Evolutionary conservation across 2,888 invertebrate genomes (phyloP).

Genomic region (Aspidapion aeneum): DNA sequence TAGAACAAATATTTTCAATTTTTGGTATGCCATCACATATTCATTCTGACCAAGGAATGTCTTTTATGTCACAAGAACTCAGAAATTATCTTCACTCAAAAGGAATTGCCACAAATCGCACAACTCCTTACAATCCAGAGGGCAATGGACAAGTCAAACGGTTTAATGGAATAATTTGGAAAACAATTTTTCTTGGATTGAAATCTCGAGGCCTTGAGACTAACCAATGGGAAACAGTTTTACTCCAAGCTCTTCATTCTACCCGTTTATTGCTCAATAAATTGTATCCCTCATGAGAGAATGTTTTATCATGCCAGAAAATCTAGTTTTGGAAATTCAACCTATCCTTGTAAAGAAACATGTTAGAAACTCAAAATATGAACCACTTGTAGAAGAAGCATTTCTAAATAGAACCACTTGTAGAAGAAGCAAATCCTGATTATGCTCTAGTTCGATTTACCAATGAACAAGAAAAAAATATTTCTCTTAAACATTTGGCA

Average conservation of each 20-base stretch:
- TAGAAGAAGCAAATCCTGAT: neutral
- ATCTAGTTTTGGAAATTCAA: neutral
- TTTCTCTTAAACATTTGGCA: neutral
- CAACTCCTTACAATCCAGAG: neutral
- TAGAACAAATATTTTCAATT: conserved; percentile 1
- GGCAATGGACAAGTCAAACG: neutral
- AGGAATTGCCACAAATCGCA: conserved; percentile 11
- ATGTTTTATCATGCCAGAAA: neutral
- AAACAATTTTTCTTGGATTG: neutral
- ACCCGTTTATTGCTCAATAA: neutral
- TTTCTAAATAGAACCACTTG: too few species aligned
- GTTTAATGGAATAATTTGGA: neutral
- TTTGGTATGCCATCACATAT: conserved; percentile 10
- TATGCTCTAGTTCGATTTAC: too few species aligned
- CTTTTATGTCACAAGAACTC: conserved; percentile 8
- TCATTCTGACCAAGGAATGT: conserved; percentile 7
- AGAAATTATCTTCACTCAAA: conserved; percentile 1
- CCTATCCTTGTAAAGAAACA: neutral
- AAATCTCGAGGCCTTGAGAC: neutral
- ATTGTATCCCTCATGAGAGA: neutral
- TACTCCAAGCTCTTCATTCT: neutral
- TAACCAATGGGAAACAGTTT: neutral
- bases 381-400: neutral
- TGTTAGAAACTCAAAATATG: neutral
- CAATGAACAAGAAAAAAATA: neutral